phyloP scores from a whole-genome alignment of 2,797 vertebrate genomes.

The Peromyscus attwateri region DNA sequence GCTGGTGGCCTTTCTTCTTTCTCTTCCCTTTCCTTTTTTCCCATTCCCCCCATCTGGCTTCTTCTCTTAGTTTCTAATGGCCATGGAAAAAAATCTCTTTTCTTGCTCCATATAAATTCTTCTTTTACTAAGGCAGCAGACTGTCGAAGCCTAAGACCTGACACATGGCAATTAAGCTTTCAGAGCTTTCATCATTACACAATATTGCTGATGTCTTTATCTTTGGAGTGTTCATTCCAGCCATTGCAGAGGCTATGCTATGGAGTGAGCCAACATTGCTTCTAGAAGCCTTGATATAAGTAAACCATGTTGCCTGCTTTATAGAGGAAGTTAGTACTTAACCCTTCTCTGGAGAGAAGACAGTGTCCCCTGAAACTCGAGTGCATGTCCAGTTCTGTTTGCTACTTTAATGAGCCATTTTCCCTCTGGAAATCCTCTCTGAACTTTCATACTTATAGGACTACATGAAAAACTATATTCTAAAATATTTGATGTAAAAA shows the following conservation, averaged over 20 bases:
- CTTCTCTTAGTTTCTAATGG: background rate
- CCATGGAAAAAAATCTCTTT: background rate
- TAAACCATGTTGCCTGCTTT: background rate
- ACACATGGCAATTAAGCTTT: conserved; percentile 38
- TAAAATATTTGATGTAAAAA: conserved; percentile 18
- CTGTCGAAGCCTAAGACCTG: conserved; percentile 8
- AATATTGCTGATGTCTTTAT: background rate
- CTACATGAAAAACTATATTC: background rate
- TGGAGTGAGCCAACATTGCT: background rate
- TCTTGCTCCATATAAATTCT: conserved; percentile 29
- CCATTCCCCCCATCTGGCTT: background rate
- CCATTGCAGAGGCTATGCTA: background rate
- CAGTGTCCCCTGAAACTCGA: background rate
- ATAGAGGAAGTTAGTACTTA: conserved; percentile 24
- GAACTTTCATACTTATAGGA: conserved; percentile 32
- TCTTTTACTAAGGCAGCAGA: conserved; percentile 12
- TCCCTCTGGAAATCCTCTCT: conserved; percentile 43
- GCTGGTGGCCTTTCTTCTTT: background rate
- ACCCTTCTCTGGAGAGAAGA: background rate
- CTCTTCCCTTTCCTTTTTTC: background rate
- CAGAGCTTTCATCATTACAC: conserved; percentile 49
- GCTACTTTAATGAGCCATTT: conserved; percentile 4
- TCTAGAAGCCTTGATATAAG: background rate
- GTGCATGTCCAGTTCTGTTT: background rate
- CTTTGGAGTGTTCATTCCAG: background rate